phyloP scores from a whole-genome alignment of 1,140 invertebrate species.

The Papilio xuthus region DNA sequence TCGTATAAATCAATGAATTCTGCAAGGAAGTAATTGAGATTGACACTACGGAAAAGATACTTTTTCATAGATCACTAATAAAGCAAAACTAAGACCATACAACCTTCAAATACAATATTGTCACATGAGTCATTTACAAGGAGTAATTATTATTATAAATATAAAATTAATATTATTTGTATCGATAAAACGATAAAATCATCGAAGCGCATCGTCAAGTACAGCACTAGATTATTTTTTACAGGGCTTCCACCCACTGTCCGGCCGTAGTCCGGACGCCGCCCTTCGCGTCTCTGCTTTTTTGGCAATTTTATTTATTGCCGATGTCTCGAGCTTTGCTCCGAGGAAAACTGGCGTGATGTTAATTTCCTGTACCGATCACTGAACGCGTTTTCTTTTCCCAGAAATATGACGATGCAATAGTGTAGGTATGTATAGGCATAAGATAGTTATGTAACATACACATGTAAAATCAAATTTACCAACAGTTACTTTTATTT shows the following conservation, averaged over 20 bases:
- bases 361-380: constrained; percentile 75
- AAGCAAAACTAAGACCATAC: background rate
- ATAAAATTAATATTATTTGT: constrained; percentile 38
- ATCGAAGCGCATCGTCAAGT: constrained; percentile 5
- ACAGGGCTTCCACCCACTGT: constrained; percentile 63
- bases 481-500: too few species aligned
- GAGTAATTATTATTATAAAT: background rate
- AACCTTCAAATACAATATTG: background rate
- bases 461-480: too few species aligned
- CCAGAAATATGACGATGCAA: background rate
- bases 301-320: constrained; percentile 80
- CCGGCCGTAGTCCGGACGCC: constrained; percentile 42
- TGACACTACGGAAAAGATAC: too few species aligned
- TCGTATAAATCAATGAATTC: too few species aligned
- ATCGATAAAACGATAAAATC: constrained; percentile 42
- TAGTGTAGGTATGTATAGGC: background rate
- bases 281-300: constrained; percentile 56
- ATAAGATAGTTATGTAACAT: background rate
- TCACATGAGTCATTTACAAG: background rate
- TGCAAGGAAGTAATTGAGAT: background rate
- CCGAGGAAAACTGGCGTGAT: constrained; percentile 72
- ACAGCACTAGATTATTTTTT: constrained; percentile 62
- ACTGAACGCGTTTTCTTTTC: constrained; percentile 42
- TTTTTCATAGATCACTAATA: too few species aligned
- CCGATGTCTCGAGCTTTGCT: constrained; percentile 62